These are phyloP conservation scores for Hirundo rustica DNA, from an alignment of 2,797 vertebrate species.

Conservation along the genomic window DNA sequence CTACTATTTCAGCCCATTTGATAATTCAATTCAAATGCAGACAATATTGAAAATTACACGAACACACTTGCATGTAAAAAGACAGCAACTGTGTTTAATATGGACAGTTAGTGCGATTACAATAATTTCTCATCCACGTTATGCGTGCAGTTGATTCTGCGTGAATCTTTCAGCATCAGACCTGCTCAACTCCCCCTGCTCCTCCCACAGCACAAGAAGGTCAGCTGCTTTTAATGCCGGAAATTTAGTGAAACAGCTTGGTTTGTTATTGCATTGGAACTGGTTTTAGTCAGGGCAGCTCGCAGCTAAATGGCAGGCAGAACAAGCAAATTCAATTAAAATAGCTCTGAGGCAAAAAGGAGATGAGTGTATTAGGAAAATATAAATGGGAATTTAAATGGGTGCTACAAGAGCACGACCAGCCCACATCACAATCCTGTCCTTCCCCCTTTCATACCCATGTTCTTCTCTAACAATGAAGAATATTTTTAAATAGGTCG, in stretches of 20 bases:
- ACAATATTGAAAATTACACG: not conserved
- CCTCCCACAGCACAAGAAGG: not conserved
- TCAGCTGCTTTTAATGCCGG: conserved; percentile 30
- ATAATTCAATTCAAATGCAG: conserved; percentile 3
- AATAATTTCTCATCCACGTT: not conserved
- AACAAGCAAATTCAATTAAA: conserved; percentile 51
- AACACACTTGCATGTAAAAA: not conserved
- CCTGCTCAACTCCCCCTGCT: rapidly evolving
- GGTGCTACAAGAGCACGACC: not conserved
- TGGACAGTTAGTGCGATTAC: not conserved
- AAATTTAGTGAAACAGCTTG: conserved; percentile 28
- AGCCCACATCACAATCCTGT: not conserved
- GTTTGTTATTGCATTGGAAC: conserved; percentile 35
- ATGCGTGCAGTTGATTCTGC: rapidly evolving
- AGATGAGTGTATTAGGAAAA: conserved; percentile 4
- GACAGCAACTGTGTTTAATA: not conserved
- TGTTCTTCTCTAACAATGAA: not conserved
- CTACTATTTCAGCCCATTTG: not conserved
- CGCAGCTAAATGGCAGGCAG: not conserved
- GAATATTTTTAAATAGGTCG: not conserved
- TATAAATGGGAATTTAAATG: conserved; percentile 28
- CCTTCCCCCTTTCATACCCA: not conserved
- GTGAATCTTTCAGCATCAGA: not conserved
- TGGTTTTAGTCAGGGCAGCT: conserved; percentile 23
- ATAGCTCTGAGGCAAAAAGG: conserved; percentile 37